Evolutionary conservation across 2,888 invertebrate genomes (phyloP).

Genomic region (Drosophila ustulata): DNA sequence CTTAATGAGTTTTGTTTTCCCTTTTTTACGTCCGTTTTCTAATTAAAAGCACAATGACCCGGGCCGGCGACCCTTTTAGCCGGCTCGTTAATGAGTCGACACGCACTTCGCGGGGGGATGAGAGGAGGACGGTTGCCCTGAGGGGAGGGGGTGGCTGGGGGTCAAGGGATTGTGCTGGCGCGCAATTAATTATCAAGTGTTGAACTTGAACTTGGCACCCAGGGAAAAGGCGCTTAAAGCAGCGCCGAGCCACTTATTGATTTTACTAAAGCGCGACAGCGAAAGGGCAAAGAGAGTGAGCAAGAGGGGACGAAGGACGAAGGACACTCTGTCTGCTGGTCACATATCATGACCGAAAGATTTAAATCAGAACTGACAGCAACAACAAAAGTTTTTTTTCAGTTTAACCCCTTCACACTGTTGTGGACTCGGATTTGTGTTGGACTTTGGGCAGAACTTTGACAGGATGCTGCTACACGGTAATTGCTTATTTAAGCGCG

Average conservation of each 20-base stretch:
- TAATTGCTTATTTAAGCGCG: conserved; percentile 81
- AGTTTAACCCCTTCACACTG: conserved; percentile 64
- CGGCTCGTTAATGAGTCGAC: conserved; percentile 55
- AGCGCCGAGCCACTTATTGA: conserved; percentile 54
- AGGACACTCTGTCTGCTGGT: conserved; percentile 35
- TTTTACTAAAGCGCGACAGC: conserved; percentile 35
- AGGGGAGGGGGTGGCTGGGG: background rate
- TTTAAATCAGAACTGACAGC: conserved; percentile 78
- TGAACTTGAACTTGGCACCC: conserved; percentile 75
- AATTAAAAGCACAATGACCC: conserved; percentile 81
- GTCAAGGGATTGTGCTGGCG: conserved; percentile 16
- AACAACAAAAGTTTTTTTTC: conserved; percentile 31
- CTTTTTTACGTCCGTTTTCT: conserved; percentile 51
- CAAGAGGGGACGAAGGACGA: background rate
- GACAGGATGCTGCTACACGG: conserved; percentile 77
- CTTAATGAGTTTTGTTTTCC: conserved; percentile 74
- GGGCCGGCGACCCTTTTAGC: conserved; percentile 50
- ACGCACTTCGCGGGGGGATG: conserved; percentile 50
- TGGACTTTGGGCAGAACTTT: conserved; percentile 74
- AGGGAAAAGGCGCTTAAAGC: conserved; percentile 40
- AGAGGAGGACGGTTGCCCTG: too few species aligned
- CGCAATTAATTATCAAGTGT: conserved; percentile 80
- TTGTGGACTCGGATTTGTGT: conserved; percentile 28
- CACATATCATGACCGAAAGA: conserved; percentile 76
- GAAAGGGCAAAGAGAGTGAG: background rate